Evolutionary conservation across 1,140 invertebrate genomes (phyloP).

Genomic region (Ostrea edulis): DNA sequence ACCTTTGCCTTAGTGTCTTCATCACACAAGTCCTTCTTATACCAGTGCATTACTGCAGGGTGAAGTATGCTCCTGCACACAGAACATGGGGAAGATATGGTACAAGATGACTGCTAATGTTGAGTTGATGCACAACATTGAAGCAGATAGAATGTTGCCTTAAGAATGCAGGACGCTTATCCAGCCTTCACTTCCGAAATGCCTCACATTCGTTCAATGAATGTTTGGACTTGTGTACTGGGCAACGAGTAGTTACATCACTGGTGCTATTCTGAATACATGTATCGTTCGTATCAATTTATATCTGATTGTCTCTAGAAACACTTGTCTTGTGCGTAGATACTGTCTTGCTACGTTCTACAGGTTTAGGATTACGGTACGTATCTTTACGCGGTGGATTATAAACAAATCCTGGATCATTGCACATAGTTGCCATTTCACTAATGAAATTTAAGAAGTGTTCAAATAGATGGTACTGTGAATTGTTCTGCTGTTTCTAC

Average conservation of each 20-base stretch:
- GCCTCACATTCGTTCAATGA: conserved; percentile 13
- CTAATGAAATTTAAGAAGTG: conserved; percentile 35
- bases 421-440: no score
- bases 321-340: no score
- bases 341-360: no score
- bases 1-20: background rate
- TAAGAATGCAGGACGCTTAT: conserved; percentile 4
- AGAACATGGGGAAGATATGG: background rate
- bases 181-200: conserved; percentile 15
- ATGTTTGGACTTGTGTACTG: background rate
- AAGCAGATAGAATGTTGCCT: conserved; percentile 32
- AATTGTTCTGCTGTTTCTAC: conserved; percentile 42
- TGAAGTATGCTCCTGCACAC: conserved; percentile 43
- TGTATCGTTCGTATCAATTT: no score
- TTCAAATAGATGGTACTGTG: conserved; percentile 42
- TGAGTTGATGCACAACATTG: conserved; percentile 41
- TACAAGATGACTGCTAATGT: conserved; percentile 40
- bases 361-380: no score
- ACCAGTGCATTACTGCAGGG: conserved; percentile 17
- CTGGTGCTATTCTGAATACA: no score
- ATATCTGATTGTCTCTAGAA: no score
- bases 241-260: background rate
- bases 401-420: conserved; percentile 16
- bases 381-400: background rate
- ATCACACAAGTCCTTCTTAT: no score